Percentiles rank a stretch among this genome's conserved stretches.
phyloP scores from a whole-genome alignment of 2,797 vertebrate species.

The Gymnocypris eckloni region DNA sequence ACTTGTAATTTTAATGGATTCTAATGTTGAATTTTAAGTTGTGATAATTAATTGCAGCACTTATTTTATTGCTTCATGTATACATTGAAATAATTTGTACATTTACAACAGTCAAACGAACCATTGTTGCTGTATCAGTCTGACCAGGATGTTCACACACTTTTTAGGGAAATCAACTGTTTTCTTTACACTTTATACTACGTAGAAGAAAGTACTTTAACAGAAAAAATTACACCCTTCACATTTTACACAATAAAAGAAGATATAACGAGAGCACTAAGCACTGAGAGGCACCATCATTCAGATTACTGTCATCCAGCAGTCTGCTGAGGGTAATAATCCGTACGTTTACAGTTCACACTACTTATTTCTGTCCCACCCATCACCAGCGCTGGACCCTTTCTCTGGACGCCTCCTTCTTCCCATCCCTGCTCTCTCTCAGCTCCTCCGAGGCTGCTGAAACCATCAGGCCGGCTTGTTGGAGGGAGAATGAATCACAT shows the following conservation, averaged over 20 bases:
- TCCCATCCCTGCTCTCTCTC: slow-evolving; percentile 27
- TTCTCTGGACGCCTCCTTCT: slow-evolving; percentile 28
- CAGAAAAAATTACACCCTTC: background rate
- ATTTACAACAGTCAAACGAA: background rate
- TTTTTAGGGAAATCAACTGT: background rate
- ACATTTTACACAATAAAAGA: slow-evolving; percentile 19
- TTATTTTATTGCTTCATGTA: no score
- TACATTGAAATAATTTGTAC: background rate
- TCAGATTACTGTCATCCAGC: slow-evolving; percentile 44
- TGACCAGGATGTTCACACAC: no score
- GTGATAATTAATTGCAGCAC: no score
- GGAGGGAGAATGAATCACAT: slow-evolving; percentile 67
- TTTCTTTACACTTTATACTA: background rate
- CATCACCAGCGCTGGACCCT: slow-evolving; percentile 20
- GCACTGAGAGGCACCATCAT: slow-evolving; percentile 23
- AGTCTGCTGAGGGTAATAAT: slow-evolving; percentile 39
- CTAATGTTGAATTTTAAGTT: no score
- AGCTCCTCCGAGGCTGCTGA: slow-evolving; percentile 61
- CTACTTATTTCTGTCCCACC: slow-evolving; percentile 25
- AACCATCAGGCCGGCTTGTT: slow-evolving; percentile 63
- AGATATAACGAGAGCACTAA: slow-evolving; percentile 28
- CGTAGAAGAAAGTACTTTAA: slow-evolving; percentile 4
- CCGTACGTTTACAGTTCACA: slow-evolving; percentile 30
- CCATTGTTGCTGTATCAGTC: no score
- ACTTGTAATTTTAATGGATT: no score